These are phyloP conservation scores for Mechanitis messenoides DNA, from an alignment of 2,888 invertebrate species.

Conservation along the genomic window DNA sequence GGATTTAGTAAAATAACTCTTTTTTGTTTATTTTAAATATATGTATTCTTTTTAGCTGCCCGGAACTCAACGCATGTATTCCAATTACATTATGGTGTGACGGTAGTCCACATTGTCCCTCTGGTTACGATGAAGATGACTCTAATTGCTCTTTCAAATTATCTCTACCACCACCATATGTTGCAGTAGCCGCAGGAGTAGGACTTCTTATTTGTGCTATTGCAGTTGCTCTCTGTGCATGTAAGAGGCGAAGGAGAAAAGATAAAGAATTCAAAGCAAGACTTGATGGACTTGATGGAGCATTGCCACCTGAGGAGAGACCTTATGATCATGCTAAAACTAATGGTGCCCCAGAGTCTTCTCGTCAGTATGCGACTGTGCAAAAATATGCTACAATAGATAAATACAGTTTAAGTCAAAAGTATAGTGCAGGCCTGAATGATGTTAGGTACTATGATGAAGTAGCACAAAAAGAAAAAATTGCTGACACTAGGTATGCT, in stretches of 20 bases:
- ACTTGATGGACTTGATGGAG: slow-evolving; percentile 77
- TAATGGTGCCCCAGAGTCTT: slow-evolving; percentile 63
- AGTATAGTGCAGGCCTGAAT: slow-evolving; percentile 72
- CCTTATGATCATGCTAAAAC: slow-evolving; percentile 78
- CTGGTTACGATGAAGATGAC: slow-evolving; percentile 88
- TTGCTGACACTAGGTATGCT: slow-evolving; percentile 70
- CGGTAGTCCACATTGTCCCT: slow-evolving; percentile 86
- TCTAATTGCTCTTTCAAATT: slow-evolving; percentile 83
- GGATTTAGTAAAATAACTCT: slow-evolving; percentile 9
- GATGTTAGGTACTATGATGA: slow-evolving; percentile 73
- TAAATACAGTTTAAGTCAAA: slow-evolving; percentile 73
- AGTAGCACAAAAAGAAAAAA: slow-evolving; percentile 71
- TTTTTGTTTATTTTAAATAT: slow-evolving; percentile 11
- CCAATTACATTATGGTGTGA: slow-evolving; percentile 88
- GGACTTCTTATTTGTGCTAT: slow-evolving; percentile 78
- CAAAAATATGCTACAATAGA: slow-evolving; percentile 75
- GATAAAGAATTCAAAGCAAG: slow-evolving; percentile 78
- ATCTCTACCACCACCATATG: slow-evolving; percentile 80
- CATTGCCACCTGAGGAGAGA: slow-evolving; percentile 75
- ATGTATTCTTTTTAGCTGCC: slow-evolving; percentile 76
- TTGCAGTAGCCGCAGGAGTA: slow-evolving; percentile 79
- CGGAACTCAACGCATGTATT: slow-evolving; percentile 88
- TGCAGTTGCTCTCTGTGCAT: slow-evolving; percentile 77
- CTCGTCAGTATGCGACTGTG: slow-evolving; percentile 68
- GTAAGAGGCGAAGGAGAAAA: slow-evolving; percentile 76